phyloP scores from a whole-genome alignment of 2,113 vertebrate genomes.

The Poecile atricapillus region DNA sequence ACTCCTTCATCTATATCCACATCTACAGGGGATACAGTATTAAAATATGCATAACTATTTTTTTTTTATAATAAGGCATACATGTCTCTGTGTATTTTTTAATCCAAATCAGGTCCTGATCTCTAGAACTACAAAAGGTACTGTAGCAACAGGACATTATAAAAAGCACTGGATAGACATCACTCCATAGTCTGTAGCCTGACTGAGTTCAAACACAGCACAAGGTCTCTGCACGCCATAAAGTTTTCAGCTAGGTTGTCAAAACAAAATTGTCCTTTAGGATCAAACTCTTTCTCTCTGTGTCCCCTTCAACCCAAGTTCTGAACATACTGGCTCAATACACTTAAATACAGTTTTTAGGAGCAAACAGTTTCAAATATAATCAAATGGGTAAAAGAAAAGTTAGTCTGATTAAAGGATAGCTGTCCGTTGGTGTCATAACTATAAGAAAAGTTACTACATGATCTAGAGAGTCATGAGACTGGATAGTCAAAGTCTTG shows the following conservation, averaged over 20 bases:
- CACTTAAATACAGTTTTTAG: not conserved
- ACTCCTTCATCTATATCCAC: not conserved
- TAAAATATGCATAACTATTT: not conserved
- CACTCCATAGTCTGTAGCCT: not conserved
- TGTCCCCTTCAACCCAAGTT: not conserved
- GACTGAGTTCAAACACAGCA: not conserved
- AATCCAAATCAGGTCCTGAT: not conserved
- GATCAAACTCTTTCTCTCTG: not conserved
- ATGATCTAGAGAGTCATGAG: not conserved
- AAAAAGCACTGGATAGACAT: not conserved
- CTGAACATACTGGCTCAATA: not conserved
- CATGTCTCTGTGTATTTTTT: not conserved
- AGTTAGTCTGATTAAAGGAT: not conserved
- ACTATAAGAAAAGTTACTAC: not conserved
- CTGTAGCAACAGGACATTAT: not conserved
- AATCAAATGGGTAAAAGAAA: not conserved
- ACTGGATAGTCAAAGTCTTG: not conserved
- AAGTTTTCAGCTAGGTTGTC: not conserved
- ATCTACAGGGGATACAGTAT: not conserved
- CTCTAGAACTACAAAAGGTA: not conserved
- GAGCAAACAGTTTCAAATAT: not conserved
- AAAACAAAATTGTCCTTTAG: not conserved
- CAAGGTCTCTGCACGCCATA: not conserved
- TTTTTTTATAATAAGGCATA: not conserved
- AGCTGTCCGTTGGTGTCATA: not conserved